phyloP scores from a whole-genome alignment of 1,140 invertebrate genomes.

The Alviniconcha marisindica region DNA sequence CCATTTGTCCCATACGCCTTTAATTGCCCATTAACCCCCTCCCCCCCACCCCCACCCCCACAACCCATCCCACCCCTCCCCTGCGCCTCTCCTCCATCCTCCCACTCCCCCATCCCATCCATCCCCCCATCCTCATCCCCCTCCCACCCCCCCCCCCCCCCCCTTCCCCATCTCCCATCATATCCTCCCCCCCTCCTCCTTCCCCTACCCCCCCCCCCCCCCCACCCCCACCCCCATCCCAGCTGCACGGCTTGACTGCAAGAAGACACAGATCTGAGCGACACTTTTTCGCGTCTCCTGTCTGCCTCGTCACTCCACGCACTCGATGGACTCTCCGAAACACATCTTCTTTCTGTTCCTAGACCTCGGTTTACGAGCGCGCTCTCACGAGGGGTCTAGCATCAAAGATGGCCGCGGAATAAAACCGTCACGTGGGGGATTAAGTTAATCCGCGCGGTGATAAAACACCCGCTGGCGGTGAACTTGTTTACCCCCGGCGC shows the following conservation, averaged over 20 bases:
- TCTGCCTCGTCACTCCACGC: too few relatives aligned
- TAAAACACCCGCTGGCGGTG: not conserved
- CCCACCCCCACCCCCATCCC: too few relatives aligned
- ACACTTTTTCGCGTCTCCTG: too few relatives aligned
- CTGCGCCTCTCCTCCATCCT: not conserved
- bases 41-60: not conserved
- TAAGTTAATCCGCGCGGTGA: conserved; percentile 20
- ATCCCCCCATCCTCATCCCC: not conserved
- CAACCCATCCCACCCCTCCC: not conserved
- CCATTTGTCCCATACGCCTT: not conserved
- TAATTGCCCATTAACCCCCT: not conserved
- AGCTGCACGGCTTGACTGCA: too few relatives aligned
- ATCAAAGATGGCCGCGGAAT: conserved; percentile 22
- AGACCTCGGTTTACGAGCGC: not conserved
- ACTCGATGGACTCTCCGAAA: too few relatives aligned
- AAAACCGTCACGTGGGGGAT: conserved; percentile 28
- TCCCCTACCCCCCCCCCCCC: too few relatives aligned
- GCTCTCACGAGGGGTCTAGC: conserved; percentile 10
- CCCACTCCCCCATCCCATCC: not conserved
- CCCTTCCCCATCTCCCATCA: not conserved
- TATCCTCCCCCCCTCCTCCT: not conserved
- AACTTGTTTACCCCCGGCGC: conserved; percentile 16
- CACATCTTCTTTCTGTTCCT: not conserved
- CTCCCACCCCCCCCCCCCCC: not conserved
- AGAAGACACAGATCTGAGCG: too few relatives aligned